Evolutionary conservation across 1,140 invertebrate genomes (phyloP).

Genomic region (Pinna nobilis): DNA sequence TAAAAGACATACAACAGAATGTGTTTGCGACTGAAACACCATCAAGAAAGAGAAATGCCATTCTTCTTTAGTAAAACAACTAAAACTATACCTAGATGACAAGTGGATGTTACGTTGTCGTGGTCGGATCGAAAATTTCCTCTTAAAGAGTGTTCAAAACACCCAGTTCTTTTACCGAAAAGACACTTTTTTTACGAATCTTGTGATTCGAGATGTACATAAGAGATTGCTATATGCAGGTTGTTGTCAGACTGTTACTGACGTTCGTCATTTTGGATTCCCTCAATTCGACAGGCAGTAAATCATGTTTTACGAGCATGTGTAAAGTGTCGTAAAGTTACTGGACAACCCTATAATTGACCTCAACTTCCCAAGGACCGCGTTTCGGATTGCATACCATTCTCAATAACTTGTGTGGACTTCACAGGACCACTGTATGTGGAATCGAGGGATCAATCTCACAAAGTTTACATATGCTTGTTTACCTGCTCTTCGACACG

Average conservation of each 20-base stretch:
- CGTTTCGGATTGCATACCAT: slow-evolving; percentile 11
- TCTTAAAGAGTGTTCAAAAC: slow-evolving; percentile 23
- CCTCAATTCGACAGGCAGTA: slow-evolving; percentile 14
- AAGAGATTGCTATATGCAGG: slow-evolving; percentile 6
- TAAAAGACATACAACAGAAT: slow-evolving; percentile 18
- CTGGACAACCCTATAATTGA: slow-evolving; percentile 18
- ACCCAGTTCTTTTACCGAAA: slow-evolving; percentile 36
- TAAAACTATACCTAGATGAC: slow-evolving; percentile 27
- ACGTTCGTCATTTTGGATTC: slow-evolving; percentile 20
- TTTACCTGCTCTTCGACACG: slow-evolving; percentile 8
- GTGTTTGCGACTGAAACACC: not conserved
- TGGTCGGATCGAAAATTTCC: slow-evolving; percentile 31
- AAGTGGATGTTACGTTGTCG: slow-evolving; percentile 21
- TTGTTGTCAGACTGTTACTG: not conserved
- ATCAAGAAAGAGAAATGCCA: not conserved
- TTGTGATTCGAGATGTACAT: slow-evolving; percentile 17
- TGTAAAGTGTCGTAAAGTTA: slow-evolving; percentile 10
- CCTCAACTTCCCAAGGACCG: slow-evolving; percentile 29
- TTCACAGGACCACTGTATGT: slow-evolving; percentile 40
- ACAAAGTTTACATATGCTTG: slow-evolving; percentile 13
- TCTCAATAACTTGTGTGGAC: slow-evolving; percentile 31
- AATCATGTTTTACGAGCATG: slow-evolving; percentile 13
- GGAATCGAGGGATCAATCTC: not conserved
- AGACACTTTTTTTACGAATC: slow-evolving; percentile 17
- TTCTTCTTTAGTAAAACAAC: slow-evolving; percentile 14